phyloP scores from a whole-genome alignment of 2,888 invertebrate species.

The Scelioninae gen. 2 region DNA sequence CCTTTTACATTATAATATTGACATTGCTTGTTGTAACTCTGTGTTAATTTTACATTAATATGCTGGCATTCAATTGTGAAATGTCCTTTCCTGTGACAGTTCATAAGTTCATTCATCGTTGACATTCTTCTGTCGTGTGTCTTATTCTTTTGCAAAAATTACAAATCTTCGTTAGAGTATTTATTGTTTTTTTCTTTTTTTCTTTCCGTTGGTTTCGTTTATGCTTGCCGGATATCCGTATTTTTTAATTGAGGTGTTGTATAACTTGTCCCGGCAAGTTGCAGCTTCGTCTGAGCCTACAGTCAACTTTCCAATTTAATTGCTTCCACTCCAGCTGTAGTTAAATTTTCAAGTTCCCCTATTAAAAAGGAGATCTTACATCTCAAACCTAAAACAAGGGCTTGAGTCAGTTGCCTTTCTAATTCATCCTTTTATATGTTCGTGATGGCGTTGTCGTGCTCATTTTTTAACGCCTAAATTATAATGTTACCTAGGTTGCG shows the following conservation, averaged over 20 bases:
- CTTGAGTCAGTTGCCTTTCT: constrained; percentile 15
- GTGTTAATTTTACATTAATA: background rate
- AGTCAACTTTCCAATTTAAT: constrained; percentile 13
- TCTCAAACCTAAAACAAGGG: background rate
- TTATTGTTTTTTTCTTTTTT: background rate
- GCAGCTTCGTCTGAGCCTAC: constrained; percentile 1
- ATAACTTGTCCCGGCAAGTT: too few species aligned
- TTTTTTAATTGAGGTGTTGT: too few species aligned
- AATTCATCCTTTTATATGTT: constrained; percentile 3
- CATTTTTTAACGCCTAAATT: constrained; percentile 22
- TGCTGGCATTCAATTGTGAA: constrained; percentile 1
- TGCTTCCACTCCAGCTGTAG: constrained; percentile 5
- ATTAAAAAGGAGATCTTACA: background rate
- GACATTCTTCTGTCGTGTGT: constrained; percentile 7
- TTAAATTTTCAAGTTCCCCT: background rate
- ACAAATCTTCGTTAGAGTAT: constrained; percentile 4
- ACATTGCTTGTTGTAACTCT: constrained; percentile 2
- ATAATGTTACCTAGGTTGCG: constrained; percentile 16
- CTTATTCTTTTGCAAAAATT: constrained; percentile 20
- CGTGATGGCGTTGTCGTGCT: constrained; percentile 6
- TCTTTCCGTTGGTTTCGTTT: background rate
- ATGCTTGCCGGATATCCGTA: too few species aligned
- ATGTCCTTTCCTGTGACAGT: constrained; percentile 19
- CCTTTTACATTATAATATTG: constrained; percentile 21
- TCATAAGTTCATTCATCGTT: constrained; percentile 1